Evolutionary conservation across 2,797 vertebrate genomes (phyloP), one percentile per base, ranked within the genome.

Genomic region (Gambusia yucatana): DNA sequence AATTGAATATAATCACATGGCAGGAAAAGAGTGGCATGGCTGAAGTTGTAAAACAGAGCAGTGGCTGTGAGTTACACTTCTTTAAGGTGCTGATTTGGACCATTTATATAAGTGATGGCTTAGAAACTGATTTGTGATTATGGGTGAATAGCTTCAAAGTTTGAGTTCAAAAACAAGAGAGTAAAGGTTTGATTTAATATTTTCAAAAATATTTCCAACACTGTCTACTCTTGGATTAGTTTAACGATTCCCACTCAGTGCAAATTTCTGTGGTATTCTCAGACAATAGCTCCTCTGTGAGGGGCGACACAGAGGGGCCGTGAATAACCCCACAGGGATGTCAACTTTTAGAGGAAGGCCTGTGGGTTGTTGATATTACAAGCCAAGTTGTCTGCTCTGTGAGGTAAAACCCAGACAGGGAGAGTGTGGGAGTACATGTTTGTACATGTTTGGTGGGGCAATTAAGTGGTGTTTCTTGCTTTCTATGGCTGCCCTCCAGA

Each of bases 401-500:
- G 86, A 86, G 89, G 89, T 87, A 87, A 88, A 87, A 86, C 73
- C 80, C 82, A 92, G 90, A 88, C 84, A 83, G 65, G 28, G 78
- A 86, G 79, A 83, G 79, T 75, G 87, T 90, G 91, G 89, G 87
- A 88, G 88, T 83, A 81, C 77, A 74, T 33, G 33, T 33, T 33
- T 33, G 33, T 33, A 33, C 88, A 93, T 89, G 88, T 85, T 90
- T 93, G 73, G 85, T 88, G 84, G 88, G 87, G 92, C 88, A 91
- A 93, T 92, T 87, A 86, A 91, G 75, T 52, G 50, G 7, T 77
- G 84, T 75, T 77, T 86, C 77, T 84, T 94, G 92, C 92, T 94
- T 92, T 92, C 79, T 16, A 77, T 96, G 94, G 94, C 93, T 75
- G n/a, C 3, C 17, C 77, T 90, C 94, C 93, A 95, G 77, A 14